phyloP scores from a whole-genome alignment of 2,888 invertebrate genomes.

The Lycocerus yunnanus region DNA sequence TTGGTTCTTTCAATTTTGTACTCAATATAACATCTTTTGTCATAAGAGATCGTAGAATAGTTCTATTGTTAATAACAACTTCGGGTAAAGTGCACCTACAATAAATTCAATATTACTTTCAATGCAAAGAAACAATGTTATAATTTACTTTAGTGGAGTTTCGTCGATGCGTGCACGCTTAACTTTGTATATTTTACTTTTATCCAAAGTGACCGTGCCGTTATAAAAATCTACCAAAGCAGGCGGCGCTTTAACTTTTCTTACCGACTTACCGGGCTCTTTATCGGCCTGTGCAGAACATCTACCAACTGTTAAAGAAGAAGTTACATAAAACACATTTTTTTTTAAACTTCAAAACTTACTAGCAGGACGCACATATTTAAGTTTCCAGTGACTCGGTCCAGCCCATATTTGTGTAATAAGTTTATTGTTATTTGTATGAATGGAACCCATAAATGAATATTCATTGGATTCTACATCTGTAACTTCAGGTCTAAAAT shows the following conservation, averaged over 20 bases:
- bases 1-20: background rate
- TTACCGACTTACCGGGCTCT: slow-evolving; percentile 1
- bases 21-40: slow-evolving; percentile 11
- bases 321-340: slow-evolving; percentile 33
- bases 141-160: background rate
- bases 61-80: background rate
- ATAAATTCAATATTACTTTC: background rate
- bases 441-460: slow-evolving; percentile 67
- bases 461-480: slow-evolving; percentile 65
- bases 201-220: background rate
- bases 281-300: slow-evolving; percentile 31
- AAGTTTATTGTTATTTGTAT: slow-evolving; percentile 48
- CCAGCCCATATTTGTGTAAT: slow-evolving; percentile 72
- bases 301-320: slow-evolving; percentile 35
- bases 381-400: slow-evolving; percentile 81
- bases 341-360: slow-evolving; percentile 7
- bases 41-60: slow-evolving; percentile 7
- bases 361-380: slow-evolving; percentile 49
- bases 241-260: slow-evolving; percentile 3
- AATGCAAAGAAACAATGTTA: background rate
- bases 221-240: slow-evolving; percentile 8
- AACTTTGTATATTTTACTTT: slow-evolving; percentile 5
- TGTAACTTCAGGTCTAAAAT: slow-evolving; percentile 61
- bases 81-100: slow-evolving; percentile 29
- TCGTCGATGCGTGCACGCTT: slow-evolving; percentile 7